These are phyloP conservation scores for Mechanitis messenoides DNA, from an alignment of 2,888 invertebrate species.

Conservation along the genomic window DNA sequence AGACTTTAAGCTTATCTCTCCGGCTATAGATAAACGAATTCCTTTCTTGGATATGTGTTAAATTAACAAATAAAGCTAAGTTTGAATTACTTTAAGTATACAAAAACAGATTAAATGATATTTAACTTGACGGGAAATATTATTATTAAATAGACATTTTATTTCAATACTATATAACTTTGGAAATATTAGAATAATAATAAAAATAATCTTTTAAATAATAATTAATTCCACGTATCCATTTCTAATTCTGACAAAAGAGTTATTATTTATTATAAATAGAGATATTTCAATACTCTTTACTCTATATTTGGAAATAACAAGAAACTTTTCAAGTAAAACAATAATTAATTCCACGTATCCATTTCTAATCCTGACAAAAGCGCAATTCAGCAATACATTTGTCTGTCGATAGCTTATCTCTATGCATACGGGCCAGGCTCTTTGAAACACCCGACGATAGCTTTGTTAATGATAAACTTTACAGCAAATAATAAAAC, in stretches of 20 bases:
- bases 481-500: constrained; percentile 29
- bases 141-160: background rate
- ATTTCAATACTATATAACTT: too few relatives aligned
- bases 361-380: constrained; percentile 10
- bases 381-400: constrained; percentile 22
- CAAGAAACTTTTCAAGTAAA: too few relatives aligned
- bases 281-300: too few relatives aligned
- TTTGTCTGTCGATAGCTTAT: constrained; percentile 36
- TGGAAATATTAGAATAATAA: too few relatives aligned
- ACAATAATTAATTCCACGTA: too few relatives aligned
- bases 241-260: too few relatives aligned
- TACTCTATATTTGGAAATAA: too few relatives aligned
- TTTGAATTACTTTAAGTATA: constrained; percentile 14
- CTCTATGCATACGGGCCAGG: constrained; percentile 38
- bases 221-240: too few relatives aligned
- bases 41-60: constrained; percentile 65
- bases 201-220: too few relatives aligned
- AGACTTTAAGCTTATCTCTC: constrained; percentile 63
- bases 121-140: background rate
- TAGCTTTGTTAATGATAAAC: constrained; percentile 38
- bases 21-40: constrained; percentile 65
- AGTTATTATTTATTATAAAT: too few relatives aligned
- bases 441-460: constrained; percentile 44
- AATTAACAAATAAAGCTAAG: constrained; percentile 52
- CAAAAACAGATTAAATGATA: constrained; percentile 8